These are phyloP conservation scores for Cyanocitta stelleri DNA, from an alignment of 2,113 vertebrate genomes.

Conservation along the genomic window DNA sequence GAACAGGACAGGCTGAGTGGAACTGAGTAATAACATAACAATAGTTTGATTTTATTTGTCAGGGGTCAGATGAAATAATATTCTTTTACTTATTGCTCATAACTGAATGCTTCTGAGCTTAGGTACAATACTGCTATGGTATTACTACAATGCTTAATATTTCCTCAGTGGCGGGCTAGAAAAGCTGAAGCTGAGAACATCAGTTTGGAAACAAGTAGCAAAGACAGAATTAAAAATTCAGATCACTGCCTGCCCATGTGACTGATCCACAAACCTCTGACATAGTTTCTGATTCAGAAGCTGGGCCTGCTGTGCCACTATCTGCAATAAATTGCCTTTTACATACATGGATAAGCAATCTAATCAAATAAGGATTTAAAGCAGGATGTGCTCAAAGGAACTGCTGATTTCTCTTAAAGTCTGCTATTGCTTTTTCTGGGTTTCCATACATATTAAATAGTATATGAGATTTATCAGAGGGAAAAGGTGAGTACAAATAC, in stretches of 20 bases:
- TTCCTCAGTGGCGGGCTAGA: not conserved
- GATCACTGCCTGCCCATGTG: not conserved
- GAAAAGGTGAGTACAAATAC: not conserved
- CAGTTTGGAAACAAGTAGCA: not conserved
- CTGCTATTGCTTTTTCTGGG: not conserved
- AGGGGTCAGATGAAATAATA: not conserved
- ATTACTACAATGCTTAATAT: not conserved
- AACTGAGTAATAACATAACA: not conserved
- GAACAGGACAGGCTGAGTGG: not conserved
- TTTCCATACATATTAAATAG: not conserved
- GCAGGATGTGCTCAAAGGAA: not conserved
- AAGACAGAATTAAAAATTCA: slow-evolving; percentile 26
- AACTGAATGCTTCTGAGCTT: not conserved
- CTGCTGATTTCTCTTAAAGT: not conserved
- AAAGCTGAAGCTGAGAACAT: not conserved
- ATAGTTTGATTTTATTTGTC: not conserved
- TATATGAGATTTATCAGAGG: not conserved
- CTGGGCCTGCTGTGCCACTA: not conserved
- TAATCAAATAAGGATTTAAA: slow-evolving; percentile 42
- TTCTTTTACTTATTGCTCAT: not conserved
- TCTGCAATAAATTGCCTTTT: slow-evolving; percentile 20
- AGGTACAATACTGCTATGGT: not conserved
- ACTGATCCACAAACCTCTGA: slow-evolving; percentile 2
- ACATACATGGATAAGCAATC: slow-evolving; percentile 19
- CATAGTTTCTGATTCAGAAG: not conserved